Percentiles rank a stretch among this genome's conserved stretches.
These are phyloP conservation scores for Odobenus rosmarus DNA, from an alignment of 2,113 vertebrate species.

Conservation along the genomic window DNA sequence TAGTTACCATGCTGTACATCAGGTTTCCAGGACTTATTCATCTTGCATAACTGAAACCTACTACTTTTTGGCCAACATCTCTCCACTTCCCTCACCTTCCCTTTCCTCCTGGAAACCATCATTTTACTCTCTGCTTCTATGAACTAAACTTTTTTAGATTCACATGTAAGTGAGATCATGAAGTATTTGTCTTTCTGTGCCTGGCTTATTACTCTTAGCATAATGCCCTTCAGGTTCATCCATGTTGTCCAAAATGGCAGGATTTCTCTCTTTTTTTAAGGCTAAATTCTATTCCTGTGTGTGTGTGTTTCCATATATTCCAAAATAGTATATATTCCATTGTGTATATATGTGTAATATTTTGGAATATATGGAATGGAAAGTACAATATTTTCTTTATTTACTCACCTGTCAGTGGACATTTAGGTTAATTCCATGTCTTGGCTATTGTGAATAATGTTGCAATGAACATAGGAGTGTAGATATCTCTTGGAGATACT, in stretches of 20 bases:
- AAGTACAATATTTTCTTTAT: not conserved
- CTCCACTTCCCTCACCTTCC: not conserved
- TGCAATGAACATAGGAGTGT: not conserved
- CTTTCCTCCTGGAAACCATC: not conserved
- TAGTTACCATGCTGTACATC: not conserved
- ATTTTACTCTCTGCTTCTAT: not conserved
- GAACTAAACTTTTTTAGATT: not conserved
- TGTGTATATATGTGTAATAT: not conserved
- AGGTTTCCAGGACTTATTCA: not conserved
- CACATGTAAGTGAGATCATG: not conserved
- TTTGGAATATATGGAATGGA: not conserved
- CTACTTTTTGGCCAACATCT: not conserved
- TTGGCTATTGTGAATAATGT: not conserved
- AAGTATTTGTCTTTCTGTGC: not conserved
- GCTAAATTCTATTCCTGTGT: not conserved
- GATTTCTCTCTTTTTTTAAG: not conserved
- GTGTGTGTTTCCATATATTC: not conserved
- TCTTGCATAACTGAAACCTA: not conserved
- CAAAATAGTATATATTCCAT: not conserved
- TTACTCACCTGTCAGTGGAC: not conserved
- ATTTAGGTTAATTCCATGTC: not conserved
- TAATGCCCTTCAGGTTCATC: not conserved
- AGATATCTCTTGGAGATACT: not conserved
- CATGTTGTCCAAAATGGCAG: not conserved
- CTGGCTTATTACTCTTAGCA: not conserved